phyloP scores from a whole-genome alignment of 2,888 invertebrate genomes.

The Nomada hirtipes region DNA sequence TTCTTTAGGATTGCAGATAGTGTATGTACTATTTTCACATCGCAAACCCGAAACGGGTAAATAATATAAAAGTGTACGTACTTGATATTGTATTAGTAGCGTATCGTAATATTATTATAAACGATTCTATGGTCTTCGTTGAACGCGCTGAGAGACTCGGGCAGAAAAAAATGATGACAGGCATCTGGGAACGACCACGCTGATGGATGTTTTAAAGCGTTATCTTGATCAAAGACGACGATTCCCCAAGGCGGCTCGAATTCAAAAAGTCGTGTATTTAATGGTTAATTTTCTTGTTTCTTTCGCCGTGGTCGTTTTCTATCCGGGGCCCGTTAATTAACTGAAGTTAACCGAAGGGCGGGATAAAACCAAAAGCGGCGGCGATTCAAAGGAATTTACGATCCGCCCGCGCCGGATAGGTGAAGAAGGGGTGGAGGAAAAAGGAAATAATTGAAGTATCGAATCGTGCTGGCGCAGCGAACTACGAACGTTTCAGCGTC shows the following conservation, averaged over 20 bases:
- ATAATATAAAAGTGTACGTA: too few relatives aligned
- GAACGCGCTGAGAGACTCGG: too few relatives aligned
- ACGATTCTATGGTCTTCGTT: too few relatives aligned
- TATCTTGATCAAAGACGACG: not conserved
- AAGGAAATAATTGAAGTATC: conserved; percentile 45
- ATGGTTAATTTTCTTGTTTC: conserved; percentile 22
- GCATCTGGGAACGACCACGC: not conserved
- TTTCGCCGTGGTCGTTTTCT: not conserved
- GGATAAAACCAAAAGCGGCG: conserved; percentile 14
- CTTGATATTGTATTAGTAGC: too few relatives aligned
- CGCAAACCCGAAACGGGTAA: too few relatives aligned
- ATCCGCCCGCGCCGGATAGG: not conserved
- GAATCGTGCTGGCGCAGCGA: conserved; percentile 3
- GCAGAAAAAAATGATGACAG: not conserved
- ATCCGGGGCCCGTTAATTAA: conserved; percentile 39
- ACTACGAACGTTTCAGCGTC: not conserved
- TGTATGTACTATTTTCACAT: too few relatives aligned
- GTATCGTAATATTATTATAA: too few relatives aligned
- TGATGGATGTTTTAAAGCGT: not conserved
- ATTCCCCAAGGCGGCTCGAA: not conserved
- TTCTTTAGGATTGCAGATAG: too few relatives aligned
- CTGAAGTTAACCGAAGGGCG: conserved; percentile 36
- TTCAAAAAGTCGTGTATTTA: conserved; percentile 17
- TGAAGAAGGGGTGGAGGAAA: not conserved
- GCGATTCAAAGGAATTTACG: conserved; percentile 52